phyloP scores from a whole-genome alignment of 2,888 invertebrate species.

The Drosophila austrosaltans region DNA sequence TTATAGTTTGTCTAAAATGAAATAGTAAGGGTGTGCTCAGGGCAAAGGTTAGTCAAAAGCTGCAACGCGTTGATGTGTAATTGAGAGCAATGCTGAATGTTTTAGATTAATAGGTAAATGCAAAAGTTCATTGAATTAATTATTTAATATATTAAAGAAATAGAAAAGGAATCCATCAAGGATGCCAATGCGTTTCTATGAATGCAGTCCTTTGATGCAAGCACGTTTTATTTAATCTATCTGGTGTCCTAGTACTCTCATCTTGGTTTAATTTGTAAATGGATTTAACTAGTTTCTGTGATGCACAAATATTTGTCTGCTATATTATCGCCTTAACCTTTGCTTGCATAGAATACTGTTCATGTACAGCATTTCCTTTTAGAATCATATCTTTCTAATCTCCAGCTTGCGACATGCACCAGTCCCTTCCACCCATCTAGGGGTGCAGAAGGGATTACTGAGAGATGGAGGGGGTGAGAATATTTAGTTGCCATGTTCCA shows the following conservation, averaged over 20 bases:
- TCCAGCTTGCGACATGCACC: background rate
- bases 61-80: conserved; percentile 46
- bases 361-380: background rate
- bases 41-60: conserved; percentile 30
- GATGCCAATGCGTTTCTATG: background rate
- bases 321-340: background rate
- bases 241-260: background rate
- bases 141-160: background rate
- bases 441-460: background rate
- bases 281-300: background rate
- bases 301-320: background rate
- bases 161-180: background rate
- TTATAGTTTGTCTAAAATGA: conserved; percentile 42
- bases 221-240: conserved; percentile 1
- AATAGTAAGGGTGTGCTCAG: conserved; percentile 20
- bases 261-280: conserved; percentile 13
- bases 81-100: conserved; percentile 32
- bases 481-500: conserved; percentile 32
- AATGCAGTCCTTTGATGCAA: background rate
- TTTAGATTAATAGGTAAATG: conserved; percentile 20
- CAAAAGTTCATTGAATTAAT: background rate
- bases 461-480: background rate
- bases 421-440: background rate
- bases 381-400: background rate
- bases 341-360: background rate